These are phyloP conservation scores for Idaea straminata DNA, from an alignment of 2,888 invertebrate species.

Conservation along the genomic window DNA sequence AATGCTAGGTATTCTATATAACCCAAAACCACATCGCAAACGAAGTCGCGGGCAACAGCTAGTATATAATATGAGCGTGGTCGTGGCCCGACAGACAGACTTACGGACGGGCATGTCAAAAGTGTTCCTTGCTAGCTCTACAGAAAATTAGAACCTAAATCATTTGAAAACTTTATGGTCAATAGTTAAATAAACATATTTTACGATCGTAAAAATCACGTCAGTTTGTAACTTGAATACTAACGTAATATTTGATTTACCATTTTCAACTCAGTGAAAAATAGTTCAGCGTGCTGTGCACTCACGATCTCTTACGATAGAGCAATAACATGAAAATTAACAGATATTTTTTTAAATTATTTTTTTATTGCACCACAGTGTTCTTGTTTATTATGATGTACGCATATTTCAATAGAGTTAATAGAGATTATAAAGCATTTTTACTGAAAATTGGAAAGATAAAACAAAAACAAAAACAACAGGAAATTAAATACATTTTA, in stretches of 20 bases:
- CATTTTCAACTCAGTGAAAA: conserved; percentile 12
- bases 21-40: too few species aligned
- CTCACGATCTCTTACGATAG: not conserved
- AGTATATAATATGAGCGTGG: too few species aligned
- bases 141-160: too few species aligned
- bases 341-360: conserved; percentile 8
- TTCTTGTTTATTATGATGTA: conserved; percentile 11
- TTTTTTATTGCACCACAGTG: conserved; percentile 4
- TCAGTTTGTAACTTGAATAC: not conserved
- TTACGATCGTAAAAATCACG: not conserved
- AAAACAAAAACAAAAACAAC: conserved; percentile 7
- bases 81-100: too few species aligned
- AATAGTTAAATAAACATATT: not conserved
- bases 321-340: conserved; percentile 16
- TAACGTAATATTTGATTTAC: conserved; percentile 5
- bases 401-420: conserved; percentile 8
- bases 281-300: conserved; percentile 7
- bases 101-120: too few species aligned
- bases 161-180: too few species aligned
- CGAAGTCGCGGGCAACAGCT: too few species aligned
- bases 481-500: conserved; percentile 50
- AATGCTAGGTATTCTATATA: too few species aligned
- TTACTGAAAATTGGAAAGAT: not conserved
- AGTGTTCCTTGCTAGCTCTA: too few species aligned
- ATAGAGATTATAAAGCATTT: conserved; percentile 9